Percentiles rank a stretch among this genome's conserved stretches.
Evolutionary conservation across 2,888 invertebrate genomes (phyloP).

Genomic region (Desoria tigrina): DNA sequence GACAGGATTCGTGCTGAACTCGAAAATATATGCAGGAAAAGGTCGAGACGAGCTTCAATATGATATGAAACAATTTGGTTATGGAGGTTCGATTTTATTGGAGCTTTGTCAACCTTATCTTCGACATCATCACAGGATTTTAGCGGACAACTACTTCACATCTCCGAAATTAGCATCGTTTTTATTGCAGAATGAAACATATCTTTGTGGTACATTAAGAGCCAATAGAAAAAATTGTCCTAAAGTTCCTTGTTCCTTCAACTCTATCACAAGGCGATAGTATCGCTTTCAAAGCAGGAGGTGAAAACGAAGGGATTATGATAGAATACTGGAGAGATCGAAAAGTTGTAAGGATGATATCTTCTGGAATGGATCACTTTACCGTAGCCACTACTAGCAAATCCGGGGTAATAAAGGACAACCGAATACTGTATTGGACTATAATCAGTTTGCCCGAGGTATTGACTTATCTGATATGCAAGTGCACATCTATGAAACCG

Average conservation of each 20-base stretch:
- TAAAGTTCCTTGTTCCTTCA: slow-evolving; percentile 17
- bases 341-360: too few species aligned
- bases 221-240: slow-evolving; percentile 31
- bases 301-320: slow-evolving; percentile 6
- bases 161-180: not conserved
- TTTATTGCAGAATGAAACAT: not conserved
- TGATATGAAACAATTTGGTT: slow-evolving; percentile 1
- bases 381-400: too few species aligned
- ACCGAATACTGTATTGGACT: too few species aligned
- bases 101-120: slow-evolving; percentile 12
- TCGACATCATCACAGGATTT: not conserved
- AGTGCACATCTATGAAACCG: too few species aligned
- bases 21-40: slow-evolving; percentile 23
- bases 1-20: slow-evolving; percentile 3
- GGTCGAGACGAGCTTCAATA: not conserved
- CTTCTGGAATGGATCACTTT: too few species aligned
- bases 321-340: slow-evolving; percentile 30
- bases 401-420: too few species aligned
- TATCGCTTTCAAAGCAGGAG: not conserved
- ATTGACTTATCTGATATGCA: too few species aligned
- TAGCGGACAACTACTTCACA: slow-evolving; percentile 21
- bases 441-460: too few species aligned
- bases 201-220: slow-evolving; percentile 28
- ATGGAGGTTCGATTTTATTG: slow-evolving; percentile 23
- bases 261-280: slow-evolving; percentile 31